phyloP scores from a whole-genome alignment of 2,113 vertebrate genomes.

The Trichechus manatus region DNA sequence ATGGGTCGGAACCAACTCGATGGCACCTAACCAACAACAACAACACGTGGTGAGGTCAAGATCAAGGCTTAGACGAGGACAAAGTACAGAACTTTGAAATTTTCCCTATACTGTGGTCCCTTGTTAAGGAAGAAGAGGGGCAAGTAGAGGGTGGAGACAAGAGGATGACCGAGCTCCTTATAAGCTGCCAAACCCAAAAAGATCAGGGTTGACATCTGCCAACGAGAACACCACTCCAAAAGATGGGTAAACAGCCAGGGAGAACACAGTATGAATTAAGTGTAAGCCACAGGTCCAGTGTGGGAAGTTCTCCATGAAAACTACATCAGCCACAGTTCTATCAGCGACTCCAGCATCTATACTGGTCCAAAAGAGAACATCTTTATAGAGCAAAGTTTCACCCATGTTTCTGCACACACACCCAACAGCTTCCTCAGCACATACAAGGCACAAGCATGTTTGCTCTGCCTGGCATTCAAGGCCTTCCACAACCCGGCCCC shows the following conservation, averaged over 20 bases:
- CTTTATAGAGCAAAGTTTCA: rapidly evolving
- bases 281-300: neutral
- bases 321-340: too few species aligned
- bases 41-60: neutral
- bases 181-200: neutral
- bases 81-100: neutral
- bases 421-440: neutral
- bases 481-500: neutral
- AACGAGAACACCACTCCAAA: neutral
- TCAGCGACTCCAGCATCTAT: neutral
- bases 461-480: neutral
- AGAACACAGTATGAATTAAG: neutral
- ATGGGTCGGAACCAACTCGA: too few species aligned
- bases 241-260: neutral
- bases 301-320: neutral
- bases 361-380: neutral
- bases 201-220: neutral
- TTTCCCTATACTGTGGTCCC: neutral
- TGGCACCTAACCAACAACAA: too few species aligned
- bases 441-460: neutral
- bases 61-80: neutral
- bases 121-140: neutral
- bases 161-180: neutral
- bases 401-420: neutral
- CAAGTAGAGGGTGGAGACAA: neutral